Evolutionary conservation across 2,888 invertebrate genomes (phyloP).

Genomic region (Corbicula japonica): DNA sequence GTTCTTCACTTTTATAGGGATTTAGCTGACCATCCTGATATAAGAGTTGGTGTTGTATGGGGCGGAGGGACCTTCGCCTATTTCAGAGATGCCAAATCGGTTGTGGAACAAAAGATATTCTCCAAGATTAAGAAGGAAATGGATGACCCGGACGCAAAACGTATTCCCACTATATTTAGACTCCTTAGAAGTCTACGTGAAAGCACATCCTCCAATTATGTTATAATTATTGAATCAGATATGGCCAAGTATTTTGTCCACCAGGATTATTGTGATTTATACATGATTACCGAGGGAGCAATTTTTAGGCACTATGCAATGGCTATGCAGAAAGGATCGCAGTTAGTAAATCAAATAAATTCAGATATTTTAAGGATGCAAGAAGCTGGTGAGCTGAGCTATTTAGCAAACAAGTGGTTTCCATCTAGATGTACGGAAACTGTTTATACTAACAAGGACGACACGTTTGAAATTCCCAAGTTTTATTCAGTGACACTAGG

Average conservation of each 20-base stretch:
- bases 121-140: slow-evolving; percentile 40
- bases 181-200: slow-evolving; percentile 29
- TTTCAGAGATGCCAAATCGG: slow-evolving; percentile 60
- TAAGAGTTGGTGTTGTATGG: slow-evolving; percentile 67
- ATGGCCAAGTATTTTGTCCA: slow-evolving; percentile 74
- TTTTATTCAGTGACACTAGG: slow-evolving; percentile 72
- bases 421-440: slow-evolving; percentile 65
- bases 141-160: slow-evolving; percentile 23
- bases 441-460: slow-evolving; percentile 36
- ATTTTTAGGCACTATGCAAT: slow-evolving; percentile 69
- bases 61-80: slow-evolving; percentile 68
- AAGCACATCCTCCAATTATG: slow-evolving; percentile 63
- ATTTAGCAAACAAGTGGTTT: slow-evolving; percentile 78
- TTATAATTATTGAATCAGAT: slow-evolving; percentile 79
- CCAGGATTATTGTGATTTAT: slow-evolving; percentile 78
- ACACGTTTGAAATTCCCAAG: slow-evolving; percentile 46
- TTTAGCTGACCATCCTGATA: slow-evolving; percentile 66
- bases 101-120: slow-evolving; percentile 25
- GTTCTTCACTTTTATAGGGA: slow-evolving; percentile 55
- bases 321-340: slow-evolving; percentile 61
- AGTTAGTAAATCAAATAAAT: slow-evolving; percentile 56
- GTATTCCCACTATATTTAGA: slow-evolving; percentile 61
- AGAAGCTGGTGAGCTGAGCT: slow-evolving; percentile 66
- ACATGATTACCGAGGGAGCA: slow-evolving; percentile 70
- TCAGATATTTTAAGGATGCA: slow-evolving; percentile 65